These are phyloP conservation scores for Caenorhabditis sp. DNA, from an alignment of 2,888 invertebrate genomes.

Conservation along the genomic window DNA sequence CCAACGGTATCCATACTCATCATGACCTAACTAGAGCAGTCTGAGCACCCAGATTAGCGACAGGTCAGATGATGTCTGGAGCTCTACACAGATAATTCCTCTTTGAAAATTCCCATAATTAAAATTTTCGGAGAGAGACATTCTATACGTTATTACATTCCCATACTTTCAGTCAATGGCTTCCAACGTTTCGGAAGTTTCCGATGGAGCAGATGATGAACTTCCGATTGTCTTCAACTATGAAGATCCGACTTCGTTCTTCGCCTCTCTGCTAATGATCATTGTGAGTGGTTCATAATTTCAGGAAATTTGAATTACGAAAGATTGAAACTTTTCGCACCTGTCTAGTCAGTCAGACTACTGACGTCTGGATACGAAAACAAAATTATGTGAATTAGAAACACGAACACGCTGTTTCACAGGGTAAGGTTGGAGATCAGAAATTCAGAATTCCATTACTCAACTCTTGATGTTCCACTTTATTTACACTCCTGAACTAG, in stretches of 20 bases:
- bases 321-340: slow-evolving; percentile 15
- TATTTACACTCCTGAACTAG: no score
- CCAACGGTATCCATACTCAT: neutral
- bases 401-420: neutral
- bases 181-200: slow-evolving; percentile 8
- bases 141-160: neutral
- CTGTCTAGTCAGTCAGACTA: slow-evolving; percentile 2
- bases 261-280: slow-evolving; percentile 35
- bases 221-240: slow-evolving; percentile 19
- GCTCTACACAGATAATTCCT: neutral
- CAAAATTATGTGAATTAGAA: neutral
- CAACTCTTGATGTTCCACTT: no score
- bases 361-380: neutral
- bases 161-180: slow-evolving; percentile 7
- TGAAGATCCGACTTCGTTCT: slow-evolving; percentile 39
- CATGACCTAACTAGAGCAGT: slow-evolving; percentile 19
- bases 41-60: neutral
- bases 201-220: neutral
- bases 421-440: no score
- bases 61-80: slow-evolving; percentile 11
- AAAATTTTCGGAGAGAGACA: neutral
- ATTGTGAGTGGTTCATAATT: slow-evolving; percentile 34
- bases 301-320: slow-evolving; percentile 11
- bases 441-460: no score
- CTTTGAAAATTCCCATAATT: slow-evolving; percentile 1